phyloP scores from a whole-genome alignment of 1,140 invertebrate genomes.

The Cyphomyrmex costatus region DNA sequence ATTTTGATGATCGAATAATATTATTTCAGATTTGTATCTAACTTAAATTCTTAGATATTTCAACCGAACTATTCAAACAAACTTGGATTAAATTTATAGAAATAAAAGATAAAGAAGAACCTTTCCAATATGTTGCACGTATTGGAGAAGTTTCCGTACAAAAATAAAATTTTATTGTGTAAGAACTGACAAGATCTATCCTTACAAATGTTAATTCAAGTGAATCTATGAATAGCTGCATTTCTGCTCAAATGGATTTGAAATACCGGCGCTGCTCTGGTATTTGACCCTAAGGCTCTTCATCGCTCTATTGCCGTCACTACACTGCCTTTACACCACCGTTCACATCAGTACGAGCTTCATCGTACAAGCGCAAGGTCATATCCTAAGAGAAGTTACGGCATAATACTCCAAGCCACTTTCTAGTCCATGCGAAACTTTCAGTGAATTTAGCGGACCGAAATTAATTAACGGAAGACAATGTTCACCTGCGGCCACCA shows the following conservation, averaged over 20 bases:
- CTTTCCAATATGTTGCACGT: not conserved
- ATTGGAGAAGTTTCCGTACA: not conserved
- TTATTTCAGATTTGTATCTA: too few species aligned
- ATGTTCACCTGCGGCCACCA: constrained; percentile 40
- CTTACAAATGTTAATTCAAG: constrained; percentile 67
- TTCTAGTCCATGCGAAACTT: constrained; percentile 60
- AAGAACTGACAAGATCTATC: not conserved
- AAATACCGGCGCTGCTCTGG: constrained; percentile 49
- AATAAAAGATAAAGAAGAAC: not conserved
- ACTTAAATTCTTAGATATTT: too few species aligned
- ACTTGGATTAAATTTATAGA: not conserved
- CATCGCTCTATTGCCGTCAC: constrained; percentile 37
- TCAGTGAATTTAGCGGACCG: constrained; percentile 52
- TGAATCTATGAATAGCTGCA: constrained; percentile 46
- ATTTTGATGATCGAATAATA: too few species aligned
- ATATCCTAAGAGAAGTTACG: constrained; percentile 53
- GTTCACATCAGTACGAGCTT: constrained; percentile 32
- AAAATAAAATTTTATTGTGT: constrained; percentile 7
- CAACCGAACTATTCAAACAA: not conserved
- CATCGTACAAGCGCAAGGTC: constrained; percentile 43
- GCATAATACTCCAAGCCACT: constrained; percentile 43
- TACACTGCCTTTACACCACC: constrained; percentile 11
- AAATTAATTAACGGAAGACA: constrained; percentile 71
- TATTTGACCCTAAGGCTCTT: constrained; percentile 57
- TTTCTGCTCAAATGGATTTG: constrained; percentile 66